phyloP scores from a whole-genome alignment of 2,113 vertebrate genomes.

The Limnothrissa miodon region DNA sequence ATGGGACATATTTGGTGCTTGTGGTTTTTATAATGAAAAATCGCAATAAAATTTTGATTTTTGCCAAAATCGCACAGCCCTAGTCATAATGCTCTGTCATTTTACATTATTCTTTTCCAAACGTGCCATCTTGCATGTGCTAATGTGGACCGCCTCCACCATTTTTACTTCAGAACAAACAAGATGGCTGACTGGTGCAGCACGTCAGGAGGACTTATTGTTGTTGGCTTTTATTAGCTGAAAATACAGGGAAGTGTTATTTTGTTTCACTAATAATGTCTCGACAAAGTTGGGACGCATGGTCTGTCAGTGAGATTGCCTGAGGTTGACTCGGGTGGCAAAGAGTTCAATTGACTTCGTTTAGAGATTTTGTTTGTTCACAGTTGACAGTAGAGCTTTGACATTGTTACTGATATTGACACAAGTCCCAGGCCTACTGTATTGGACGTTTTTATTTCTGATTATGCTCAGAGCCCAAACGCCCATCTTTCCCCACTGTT shows the following conservation, averaged over 20 bases:
- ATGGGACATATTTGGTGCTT: too few relatives aligned
- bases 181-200: neutral
- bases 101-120: neutral
- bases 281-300: neutral
- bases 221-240: neutral
- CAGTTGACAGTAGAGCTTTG: too few relatives aligned
- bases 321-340: too few relatives aligned
- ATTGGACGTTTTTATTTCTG: neutral
- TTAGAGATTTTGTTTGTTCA: too few relatives aligned
- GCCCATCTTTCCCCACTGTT: neutral
- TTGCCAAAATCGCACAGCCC: too few relatives aligned
- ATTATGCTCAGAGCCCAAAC: neutral
- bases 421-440: neutral
- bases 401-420: too few relatives aligned
- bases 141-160: neutral
- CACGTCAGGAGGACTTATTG: neutral
- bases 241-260: neutral
- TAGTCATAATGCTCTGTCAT: neutral
- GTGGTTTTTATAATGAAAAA: too few relatives aligned
- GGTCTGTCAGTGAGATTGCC: too few relatives aligned
- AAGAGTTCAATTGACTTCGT: too few relatives aligned
- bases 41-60: too few relatives aligned
- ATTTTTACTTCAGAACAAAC: neutral
- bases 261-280: neutral
- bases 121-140: neutral